Evolutionary conservation across 2,113 vertebrate genomes (phyloP).

Genomic region (Prionailurus bengalensis): DNA sequence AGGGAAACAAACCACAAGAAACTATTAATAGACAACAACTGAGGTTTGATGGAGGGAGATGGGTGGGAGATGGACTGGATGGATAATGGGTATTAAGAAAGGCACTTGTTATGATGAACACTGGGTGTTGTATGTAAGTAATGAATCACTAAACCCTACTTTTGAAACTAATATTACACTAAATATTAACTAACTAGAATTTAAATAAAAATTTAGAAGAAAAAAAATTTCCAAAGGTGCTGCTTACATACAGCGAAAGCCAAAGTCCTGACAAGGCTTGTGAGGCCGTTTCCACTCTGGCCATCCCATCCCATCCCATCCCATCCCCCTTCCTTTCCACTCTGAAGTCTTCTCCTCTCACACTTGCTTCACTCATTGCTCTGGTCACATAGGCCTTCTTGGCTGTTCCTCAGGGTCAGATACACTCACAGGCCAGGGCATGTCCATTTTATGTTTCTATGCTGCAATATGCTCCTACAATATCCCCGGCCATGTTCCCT

Average conservation of each 20-base stretch:
- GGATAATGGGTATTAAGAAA: too few species aligned
- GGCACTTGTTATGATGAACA: too few species aligned
- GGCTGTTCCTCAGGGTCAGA: background rate
- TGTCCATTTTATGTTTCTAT: background rate
- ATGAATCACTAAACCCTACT: too few species aligned
- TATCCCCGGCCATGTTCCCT: background rate
- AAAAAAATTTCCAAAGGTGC: background rate
- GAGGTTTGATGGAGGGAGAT: too few species aligned
- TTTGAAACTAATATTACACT: too few species aligned
- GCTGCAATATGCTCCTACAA: background rate
- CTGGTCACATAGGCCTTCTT: background rate
- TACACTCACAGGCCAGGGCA: background rate
- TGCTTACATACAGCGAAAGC: background rate
- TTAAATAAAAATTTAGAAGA: too few species aligned
- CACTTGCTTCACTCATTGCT: background rate
- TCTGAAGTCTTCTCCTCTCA: background rate
- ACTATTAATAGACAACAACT: too few species aligned
- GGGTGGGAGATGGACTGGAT: too few species aligned
- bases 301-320: too few species aligned
- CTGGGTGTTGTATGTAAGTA: too few species aligned
- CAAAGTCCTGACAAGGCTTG: background rate
- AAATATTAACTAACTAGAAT: too few species aligned
- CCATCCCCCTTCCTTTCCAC: background rate
- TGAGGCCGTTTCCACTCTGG: background rate
- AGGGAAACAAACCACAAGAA: too few species aligned